Conservation (phyloP, 2,797 vertebrate genomes). For the Philypnodon macrostomus region DNA sequence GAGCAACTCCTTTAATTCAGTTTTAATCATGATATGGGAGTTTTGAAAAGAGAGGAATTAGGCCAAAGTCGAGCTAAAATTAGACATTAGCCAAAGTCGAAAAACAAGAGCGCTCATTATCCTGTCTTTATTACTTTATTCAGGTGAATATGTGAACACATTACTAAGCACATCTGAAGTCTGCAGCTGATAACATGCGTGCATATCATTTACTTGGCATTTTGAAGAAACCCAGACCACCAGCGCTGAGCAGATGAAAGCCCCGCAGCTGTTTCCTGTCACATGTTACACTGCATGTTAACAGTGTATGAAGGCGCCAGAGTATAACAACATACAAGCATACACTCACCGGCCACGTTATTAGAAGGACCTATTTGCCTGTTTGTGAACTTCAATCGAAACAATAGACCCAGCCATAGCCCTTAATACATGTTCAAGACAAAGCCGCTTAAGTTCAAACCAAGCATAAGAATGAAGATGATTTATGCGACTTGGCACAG, state of each 20-base stretch:
- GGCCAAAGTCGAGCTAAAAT: conserved; percentile 24
- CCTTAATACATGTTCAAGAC: no score
- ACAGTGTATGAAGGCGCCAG: conserved; percentile 58
- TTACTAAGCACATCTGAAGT: conserved; percentile 41
- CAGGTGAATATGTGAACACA: conserved; percentile 61
- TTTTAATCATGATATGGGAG: conserved; percentile 28
- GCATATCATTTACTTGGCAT: conserved; percentile 70
- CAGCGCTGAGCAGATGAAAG: conserved; percentile 66
- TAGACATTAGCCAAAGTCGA: conserved; percentile 19
- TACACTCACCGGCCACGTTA: no score
- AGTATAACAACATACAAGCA: conserved; percentile 55
- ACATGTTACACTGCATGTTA: conserved; percentile 58
- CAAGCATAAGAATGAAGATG: no score
- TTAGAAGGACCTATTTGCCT: no score
- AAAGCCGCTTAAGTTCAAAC: no score
- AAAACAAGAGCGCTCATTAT: conserved; percentile 23
- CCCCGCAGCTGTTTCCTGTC: conserved; percentile 63
- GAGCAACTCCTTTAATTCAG: conserved; percentile 10
- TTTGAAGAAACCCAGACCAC: conserved; percentile 55
- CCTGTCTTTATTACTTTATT: conserved; percentile 33
- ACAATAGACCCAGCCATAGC: no score
- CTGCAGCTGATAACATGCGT: conserved; percentile 44
- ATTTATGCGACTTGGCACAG: no score
- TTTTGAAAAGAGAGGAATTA: conserved; percentile 28
- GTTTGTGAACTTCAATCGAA: no score